These are phyloP conservation scores for Eumacrocentrus americanus DNA, from an alignment of 2,888 invertebrate genomes.

Conservation along the genomic window DNA sequence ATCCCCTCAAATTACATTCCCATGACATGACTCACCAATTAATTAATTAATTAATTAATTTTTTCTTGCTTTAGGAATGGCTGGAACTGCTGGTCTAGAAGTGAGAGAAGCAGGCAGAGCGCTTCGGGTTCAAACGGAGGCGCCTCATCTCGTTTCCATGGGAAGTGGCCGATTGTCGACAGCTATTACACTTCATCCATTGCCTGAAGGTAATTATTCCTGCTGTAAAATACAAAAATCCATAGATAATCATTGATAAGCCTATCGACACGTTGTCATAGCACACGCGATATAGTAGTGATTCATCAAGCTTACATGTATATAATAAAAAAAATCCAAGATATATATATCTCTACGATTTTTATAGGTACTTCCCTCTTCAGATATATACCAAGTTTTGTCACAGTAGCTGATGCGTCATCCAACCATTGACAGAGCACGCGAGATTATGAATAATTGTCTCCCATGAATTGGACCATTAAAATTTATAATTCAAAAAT, in stretches of 20 bases:
- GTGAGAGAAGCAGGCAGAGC: conserved; percentile 65
- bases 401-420: no score
- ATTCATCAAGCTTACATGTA: no score
- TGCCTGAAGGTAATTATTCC: conserved; percentile 76
- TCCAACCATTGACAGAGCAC: no score
- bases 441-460: no score
- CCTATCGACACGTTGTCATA: no score
- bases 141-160: conserved; percentile 89
- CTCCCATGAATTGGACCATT: no score
- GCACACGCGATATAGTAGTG: no score
- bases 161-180: conserved; percentile 90
- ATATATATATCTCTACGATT: no score
- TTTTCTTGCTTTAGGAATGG: conserved; percentile 51
- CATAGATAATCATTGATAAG: background rate
- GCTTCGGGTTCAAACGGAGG: conserved; percentile 75
- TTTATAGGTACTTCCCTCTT: no score
- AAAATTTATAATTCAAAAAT: no score
- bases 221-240: background rate
- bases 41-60: conserved; percentile 22
- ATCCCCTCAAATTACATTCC: background rate
- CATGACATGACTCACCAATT: background rate
- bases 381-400: no score
- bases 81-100: conserved; percentile 55
- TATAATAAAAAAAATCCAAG: no score
- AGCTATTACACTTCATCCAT: conserved; percentile 88